These are phyloP conservation scores for Otus sunia DNA, from an alignment of 2,113 vertebrate species.

Conservation along the genomic window DNA sequence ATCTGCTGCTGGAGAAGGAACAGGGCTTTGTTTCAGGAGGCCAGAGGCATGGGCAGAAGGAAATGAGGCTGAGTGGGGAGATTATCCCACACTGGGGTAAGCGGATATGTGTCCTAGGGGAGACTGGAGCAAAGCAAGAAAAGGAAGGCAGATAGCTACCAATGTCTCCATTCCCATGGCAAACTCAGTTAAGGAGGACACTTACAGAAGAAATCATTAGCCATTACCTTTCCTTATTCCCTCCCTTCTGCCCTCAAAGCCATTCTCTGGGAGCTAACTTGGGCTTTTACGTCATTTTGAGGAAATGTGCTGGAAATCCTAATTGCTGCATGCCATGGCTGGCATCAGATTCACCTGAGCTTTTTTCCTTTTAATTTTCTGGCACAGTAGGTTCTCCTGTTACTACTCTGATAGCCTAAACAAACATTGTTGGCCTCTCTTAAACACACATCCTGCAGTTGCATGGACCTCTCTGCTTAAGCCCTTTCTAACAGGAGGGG, in stretches of 20 bases:
- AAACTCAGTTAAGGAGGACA: background rate
- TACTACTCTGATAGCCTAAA: background rate
- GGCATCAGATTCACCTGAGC: background rate
- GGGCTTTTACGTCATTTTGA: background rate
- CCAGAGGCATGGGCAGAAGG: background rate
- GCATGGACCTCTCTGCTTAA: background rate
- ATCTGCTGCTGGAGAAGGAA: background rate
- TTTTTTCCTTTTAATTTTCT: background rate
- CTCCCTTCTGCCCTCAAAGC: background rate
- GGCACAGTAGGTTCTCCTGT: background rate
- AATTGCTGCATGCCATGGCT: background rate
- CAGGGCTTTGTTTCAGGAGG: background rate
- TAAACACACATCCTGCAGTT: accelerated
- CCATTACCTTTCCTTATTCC: background rate
- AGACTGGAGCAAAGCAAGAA: background rate
- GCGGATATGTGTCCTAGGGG: background rate
- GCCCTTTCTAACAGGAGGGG: background rate
- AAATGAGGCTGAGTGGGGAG: background rate
- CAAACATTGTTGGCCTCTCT: background rate
- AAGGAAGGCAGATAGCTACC: background rate
- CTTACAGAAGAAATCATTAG: background rate
- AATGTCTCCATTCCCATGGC: background rate
- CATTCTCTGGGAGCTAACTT: background rate
- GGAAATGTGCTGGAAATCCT: background rate
- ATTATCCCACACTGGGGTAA: background rate